Evolutionary conservation across 2,888 invertebrate genomes (phyloP).

Genomic region (Eristalis arbustorum): DNA sequence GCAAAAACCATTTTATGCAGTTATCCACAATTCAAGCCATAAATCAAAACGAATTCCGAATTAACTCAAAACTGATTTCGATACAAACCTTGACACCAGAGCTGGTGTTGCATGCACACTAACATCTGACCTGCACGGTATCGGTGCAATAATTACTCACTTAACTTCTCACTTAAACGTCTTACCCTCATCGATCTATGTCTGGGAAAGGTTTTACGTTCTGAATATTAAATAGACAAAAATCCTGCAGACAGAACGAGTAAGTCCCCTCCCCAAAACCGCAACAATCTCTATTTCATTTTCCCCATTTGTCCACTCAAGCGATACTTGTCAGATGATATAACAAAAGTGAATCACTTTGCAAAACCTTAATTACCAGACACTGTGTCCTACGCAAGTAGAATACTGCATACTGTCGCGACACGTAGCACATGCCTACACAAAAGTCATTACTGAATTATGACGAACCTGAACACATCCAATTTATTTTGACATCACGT

Average conservation of each 20-base stretch:
- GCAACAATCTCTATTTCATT: not conserved
- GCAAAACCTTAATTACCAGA: not conserved
- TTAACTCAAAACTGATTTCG: too few relatives aligned
- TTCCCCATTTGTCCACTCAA: not conserved
- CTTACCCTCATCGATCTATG: not conserved
- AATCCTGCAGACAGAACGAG: not conserved
- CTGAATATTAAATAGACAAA: not conserved
- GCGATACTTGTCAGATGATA: not conserved
- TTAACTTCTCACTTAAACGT: not conserved
- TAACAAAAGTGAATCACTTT: slow-evolving; percentile 3
- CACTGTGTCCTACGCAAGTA: not conserved
- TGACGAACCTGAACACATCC: not conserved
- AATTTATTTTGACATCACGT: slow-evolving; percentile 35
- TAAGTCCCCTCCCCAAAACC: not conserved
- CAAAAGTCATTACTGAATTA: not conserved
- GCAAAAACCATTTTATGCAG: too few relatives aligned
- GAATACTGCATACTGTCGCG: not conserved
- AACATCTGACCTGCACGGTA: not conserved
- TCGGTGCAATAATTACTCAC: not conserved
- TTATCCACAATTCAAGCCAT: too few relatives aligned
- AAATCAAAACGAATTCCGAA: too few relatives aligned
- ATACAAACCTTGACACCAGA: too few relatives aligned
- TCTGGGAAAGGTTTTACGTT: not conserved
- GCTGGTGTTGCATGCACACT: too few relatives aligned
- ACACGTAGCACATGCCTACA: not conserved